Conservation (phyloP, 2,888 invertebrate genomes). For the Nomada flava region DNA sequence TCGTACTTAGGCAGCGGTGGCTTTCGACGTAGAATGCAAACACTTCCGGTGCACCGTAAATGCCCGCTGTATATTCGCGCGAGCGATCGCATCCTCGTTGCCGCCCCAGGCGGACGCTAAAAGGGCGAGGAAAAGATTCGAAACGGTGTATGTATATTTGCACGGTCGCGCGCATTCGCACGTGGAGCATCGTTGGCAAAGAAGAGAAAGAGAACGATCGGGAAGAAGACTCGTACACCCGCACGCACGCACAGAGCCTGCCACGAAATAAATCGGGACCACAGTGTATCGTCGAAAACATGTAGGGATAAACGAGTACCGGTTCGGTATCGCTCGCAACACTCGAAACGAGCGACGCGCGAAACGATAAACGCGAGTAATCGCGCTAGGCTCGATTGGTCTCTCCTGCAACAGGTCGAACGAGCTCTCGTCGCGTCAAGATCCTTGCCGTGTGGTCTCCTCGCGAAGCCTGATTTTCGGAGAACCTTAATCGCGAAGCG, state of each 20-base stretch:
- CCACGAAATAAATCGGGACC: background rate
- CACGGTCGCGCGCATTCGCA: background rate
- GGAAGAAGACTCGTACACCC: background rate
- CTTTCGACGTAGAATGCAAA: background rate
- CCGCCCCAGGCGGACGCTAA: too few relatives aligned
- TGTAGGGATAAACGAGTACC: too few relatives aligned
- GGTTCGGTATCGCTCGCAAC: too few relatives aligned
- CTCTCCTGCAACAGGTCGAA: too few relatives aligned
- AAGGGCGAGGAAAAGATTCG: background rate
- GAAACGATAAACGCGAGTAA: background rate
- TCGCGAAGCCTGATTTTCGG: slow-evolving; percentile 20
- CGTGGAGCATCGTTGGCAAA: background rate
- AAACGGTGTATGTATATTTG: background rate
- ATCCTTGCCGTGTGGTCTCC: slow-evolving; percentile 13
- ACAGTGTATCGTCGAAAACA: background rate
- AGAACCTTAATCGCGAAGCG: slow-evolving; percentile 32
- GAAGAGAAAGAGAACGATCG: background rate
- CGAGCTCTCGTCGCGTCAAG: too few relatives aligned
- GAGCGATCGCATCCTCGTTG: background rate
- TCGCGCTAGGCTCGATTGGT: too few relatives aligned
- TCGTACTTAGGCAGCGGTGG: slow-evolving; percentile 15
- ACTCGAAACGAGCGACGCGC: background rate
- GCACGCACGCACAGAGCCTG: background rate
- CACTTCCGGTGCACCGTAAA: background rate
- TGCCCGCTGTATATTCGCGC: background rate